Base-by-base conservation (phyloP, 1,140 invertebrate species). In the Anoplolepis gracilipes region DNA sequence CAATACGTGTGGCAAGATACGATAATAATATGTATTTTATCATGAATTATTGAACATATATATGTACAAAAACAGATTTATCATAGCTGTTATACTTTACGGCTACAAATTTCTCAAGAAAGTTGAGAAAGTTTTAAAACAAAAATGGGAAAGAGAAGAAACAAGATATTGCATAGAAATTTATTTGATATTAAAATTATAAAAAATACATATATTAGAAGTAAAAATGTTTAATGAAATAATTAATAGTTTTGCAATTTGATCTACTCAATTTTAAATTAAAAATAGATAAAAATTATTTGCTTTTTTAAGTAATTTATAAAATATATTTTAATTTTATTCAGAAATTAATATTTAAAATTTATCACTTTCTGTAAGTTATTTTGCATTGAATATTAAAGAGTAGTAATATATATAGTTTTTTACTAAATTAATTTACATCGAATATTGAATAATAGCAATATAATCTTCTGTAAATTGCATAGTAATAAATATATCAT, bases 1-100 rank as follows among this genome's bases (percentile, higher is more conserved):
- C 65, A 81, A 16, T 39, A 33, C 7, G 36, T 36, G 64, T 81
- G 78, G 72, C 33, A 53, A 33, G 16, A 11, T 22, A 39, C 22
- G 46, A 69, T 30, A 57, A 70, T 72, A 46, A 59, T 16, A 30
- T 72, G 39, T 16, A 39, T 70, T 46, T 79, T 70, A 10, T 33
- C 59, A 61, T 10, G 39, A 67, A 65, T 72, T 72, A 55, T 19
- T 3, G 8, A 30, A n/a, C n/a, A n/a, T n/a, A n/a, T n/a, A 13
- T 4, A n/a, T 25, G 1, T 22, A 42, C 25, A 30, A 0, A 28
- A 22, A 25, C 0, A 57, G 8, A 5, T 11, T 11, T 10, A 16
- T 3, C 36, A n/a, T n/a, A n/a, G 16, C 13, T 16, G 8, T 10
- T 42, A 49, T 30, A 55, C 6, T 4, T 65, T 67, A 22, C 7